Conservation (phyloP, 2,888 invertebrate genomes). For the Ectobius pallidus region DNA sequence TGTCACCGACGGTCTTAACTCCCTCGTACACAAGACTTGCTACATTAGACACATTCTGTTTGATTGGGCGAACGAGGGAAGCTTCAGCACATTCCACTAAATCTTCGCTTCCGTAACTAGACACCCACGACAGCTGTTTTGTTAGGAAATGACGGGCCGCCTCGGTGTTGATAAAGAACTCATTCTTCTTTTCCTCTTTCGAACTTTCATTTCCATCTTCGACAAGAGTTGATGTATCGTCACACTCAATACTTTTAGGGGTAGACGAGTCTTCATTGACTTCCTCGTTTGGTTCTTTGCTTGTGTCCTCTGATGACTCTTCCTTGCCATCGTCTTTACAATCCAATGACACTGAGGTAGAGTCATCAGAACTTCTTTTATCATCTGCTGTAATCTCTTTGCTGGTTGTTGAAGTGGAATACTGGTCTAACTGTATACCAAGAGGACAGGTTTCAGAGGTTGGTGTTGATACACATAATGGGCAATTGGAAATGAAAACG, state of each 20-base stretch:
- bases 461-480: constrained; percentile 64
- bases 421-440: constrained; percentile 65
- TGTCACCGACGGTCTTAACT: constrained; percentile 75
- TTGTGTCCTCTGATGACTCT: not conserved
- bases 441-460: constrained; percentile 69
- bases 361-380: constrained; percentile 62
- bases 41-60: constrained; percentile 75
- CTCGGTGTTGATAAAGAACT: constrained; percentile 78
- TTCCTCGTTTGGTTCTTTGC: not conserved
- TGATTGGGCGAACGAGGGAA: constrained; percentile 59
- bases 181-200: constrained; percentile 61
- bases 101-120: constrained; percentile 64
- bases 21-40: constrained; percentile 77
- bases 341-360: constrained; percentile 61
- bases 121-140: constrained; percentile 75
- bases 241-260: not conserved
- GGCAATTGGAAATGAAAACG: constrained; percentile 69
- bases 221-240: no score
- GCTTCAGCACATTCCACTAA: constrained; percentile 69
- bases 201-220: constrained; percentile 50
- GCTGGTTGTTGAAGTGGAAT: constrained; percentile 62
- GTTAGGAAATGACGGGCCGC: constrained; percentile 78
- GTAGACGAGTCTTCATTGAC: not conserved
- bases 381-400: constrained; percentile 58
- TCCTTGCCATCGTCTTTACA: constrained; percentile 44